A percentile compares a stretch with the other conserved stretches of the same genome.
Conservation (phyloP, 2,888 invertebrate species). For the Acrobasis repandana region DNA sequence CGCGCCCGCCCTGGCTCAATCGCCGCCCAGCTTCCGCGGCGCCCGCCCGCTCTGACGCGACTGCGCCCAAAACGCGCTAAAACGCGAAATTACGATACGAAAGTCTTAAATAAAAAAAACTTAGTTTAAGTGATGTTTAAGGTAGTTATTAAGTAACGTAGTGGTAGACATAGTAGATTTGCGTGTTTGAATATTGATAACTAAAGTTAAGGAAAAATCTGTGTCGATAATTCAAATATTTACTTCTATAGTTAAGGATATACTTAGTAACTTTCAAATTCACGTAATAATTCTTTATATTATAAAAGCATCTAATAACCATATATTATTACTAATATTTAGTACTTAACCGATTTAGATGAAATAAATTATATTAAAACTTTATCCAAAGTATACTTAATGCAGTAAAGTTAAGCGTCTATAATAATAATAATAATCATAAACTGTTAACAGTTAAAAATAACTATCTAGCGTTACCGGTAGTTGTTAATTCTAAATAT, state of each 20-base stretch:
- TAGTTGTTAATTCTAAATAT: constrained; percentile 47
- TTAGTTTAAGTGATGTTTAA: constrained; percentile 1
- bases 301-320: neutral
- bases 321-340: neutral
- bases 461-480: constrained; percentile 55
- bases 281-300: neutral
- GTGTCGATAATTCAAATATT: too few relatives aligned
- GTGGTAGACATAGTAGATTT: neutral
- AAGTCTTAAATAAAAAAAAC: neutral
- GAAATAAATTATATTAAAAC: constrained; percentile 1
- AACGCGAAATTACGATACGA: constrained; percentile 16
- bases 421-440: constrained; percentile 49
- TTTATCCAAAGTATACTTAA: neutral
- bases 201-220: too few relatives aligned
- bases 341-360: neutral
- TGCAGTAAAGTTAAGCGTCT: constrained; percentile 29
- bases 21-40: constrained; percentile 59
- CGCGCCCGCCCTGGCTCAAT: constrained; percentile 46
- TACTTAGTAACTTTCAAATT: neutral
- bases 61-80: constrained; percentile 21
- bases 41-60: constrained; percentile 57
- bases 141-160: neutral
- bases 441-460: constrained; percentile 53
- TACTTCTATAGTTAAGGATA: neutral
- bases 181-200: neutral